Conservation (phyloP, 2,888 invertebrate species). For the Blomia tropicalis region DNA sequence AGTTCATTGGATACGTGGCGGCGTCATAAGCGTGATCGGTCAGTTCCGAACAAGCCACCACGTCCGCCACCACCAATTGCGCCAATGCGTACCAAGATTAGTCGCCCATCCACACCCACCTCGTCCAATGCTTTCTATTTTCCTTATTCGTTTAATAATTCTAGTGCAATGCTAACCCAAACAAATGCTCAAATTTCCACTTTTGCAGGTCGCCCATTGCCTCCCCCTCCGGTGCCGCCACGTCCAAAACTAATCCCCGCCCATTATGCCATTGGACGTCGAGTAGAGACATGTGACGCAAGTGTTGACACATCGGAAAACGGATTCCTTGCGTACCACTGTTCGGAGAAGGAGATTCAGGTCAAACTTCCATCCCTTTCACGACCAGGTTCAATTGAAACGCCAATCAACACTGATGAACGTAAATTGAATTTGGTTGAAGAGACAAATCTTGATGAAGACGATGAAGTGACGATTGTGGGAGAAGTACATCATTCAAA, state of each 20-base stretch:
- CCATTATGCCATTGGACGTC: not conserved
- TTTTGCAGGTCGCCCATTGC: conserved; percentile 8
- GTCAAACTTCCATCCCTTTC: not conserved
- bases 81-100: not conserved
- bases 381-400: not conserved
- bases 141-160: not conserved
- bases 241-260: conserved; percentile 13
- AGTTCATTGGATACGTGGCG: conserved; percentile 7
- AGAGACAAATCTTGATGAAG: conserved; percentile 1
- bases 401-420: not conserved
- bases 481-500: not conserved
- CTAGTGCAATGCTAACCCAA: conserved; percentile 4
- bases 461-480: conserved; percentile 1
- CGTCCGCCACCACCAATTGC: not conserved
- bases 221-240: conserved; percentile 22
- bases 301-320: conserved; percentile 2
- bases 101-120: conserved; percentile 1
- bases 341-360: conserved; percentile 5
- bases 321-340: conserved; percentile 4
- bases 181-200: not conserved
- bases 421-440: not conserved
- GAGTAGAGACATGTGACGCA: not conserved
- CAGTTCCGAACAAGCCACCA: not conserved
- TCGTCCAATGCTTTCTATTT: not conserved
- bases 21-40: not conserved